phyloP scores from a whole-genome alignment of 1,140 invertebrate genomes.

The Oncopodura yosiiana region DNA sequence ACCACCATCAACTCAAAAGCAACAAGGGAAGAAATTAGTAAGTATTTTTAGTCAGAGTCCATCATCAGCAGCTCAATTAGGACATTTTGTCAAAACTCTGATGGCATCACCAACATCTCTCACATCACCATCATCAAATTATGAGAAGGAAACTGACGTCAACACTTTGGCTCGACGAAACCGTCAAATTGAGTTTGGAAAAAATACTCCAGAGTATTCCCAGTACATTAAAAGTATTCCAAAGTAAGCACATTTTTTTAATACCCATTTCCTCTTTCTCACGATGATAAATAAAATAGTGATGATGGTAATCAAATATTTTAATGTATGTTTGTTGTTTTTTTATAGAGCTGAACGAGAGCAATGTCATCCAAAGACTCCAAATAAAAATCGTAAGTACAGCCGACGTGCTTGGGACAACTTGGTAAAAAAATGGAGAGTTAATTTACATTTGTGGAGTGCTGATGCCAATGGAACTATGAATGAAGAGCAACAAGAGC shows the following conservation, averaged over 20 bases:
- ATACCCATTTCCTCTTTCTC: not conserved
- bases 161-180: constrained; percentile 62
- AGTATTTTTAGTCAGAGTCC: no score
- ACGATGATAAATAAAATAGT: constrained; percentile 9
- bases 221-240: constrained; percentile 62
- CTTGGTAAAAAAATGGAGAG: constrained; percentile 74
- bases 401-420: constrained; percentile 83
- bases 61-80: no score
- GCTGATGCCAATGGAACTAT: no score
- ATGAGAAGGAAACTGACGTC: constrained; percentile 56
- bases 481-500: not conserved
- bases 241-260: constrained; percentile 48
- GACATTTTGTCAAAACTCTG: no score
- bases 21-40: no score
- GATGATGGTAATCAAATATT: constrained; percentile 7
- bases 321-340: not conserved
- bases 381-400: constrained; percentile 74
- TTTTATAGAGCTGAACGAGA: constrained; percentile 50
- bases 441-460: constrained; percentile 65
- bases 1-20: no score
- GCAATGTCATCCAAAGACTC: constrained; percentile 69
- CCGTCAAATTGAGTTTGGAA: constrained; percentile 91
- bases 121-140: not conserved
- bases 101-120: not conserved
- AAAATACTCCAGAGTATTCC: constrained; percentile 81